Evolutionary conservation across 2,113 vertebrate species (phyloP), one percentile per base, ranked within the genome.

Genomic region (Mohoua ochrocephala): DNA sequence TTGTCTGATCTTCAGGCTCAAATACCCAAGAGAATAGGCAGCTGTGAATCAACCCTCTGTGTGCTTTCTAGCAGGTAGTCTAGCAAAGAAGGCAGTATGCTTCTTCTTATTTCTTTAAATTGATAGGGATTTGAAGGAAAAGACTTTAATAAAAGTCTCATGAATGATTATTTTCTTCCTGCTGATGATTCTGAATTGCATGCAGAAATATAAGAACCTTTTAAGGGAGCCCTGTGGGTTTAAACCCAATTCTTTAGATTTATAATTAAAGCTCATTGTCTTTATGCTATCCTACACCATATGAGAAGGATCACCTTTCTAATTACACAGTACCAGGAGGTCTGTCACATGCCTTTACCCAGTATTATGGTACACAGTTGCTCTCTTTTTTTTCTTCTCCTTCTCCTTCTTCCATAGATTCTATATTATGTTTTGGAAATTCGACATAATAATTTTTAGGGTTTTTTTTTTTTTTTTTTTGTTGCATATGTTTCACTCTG

Each of bases 1-100:
- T 97, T 98, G 97, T 98, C 97, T 98, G 97, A 98, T 98, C 98
- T 98, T 97, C 97, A 97, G 93, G 84, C 97, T 97, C 94, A 98
- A 98, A 98, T 97, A 96, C 97, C 92, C 97, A 96, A 97, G 97
- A 96, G 97, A 98, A 97, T 73, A 96, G 95, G 97, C 97, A 97
- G 95, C 97, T 98, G 97, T 97, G 97, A 98, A 97, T 98, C 97
- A 97, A 65, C 65, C 50, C n/a, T 97, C 94, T 97, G 89, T 97
- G 75, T 95, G 79, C 92, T 97, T 97, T 95, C 94, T 95, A 95
- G 96, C 97, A 98, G 97, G 96, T 97, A 97, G 79, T 87, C 52
- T 64, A 95, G 97, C 96, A 97, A 96, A 94, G 95, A 93, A 95
- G 89, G 84, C 80, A 80, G 89, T 87, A 92, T 92, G 90, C 65